Evolutionary conservation across 2,113 vertebrate genomes (phyloP), one percentile per base, ranked within the genome.

Genomic region (Catharus bicknelli): DNA sequence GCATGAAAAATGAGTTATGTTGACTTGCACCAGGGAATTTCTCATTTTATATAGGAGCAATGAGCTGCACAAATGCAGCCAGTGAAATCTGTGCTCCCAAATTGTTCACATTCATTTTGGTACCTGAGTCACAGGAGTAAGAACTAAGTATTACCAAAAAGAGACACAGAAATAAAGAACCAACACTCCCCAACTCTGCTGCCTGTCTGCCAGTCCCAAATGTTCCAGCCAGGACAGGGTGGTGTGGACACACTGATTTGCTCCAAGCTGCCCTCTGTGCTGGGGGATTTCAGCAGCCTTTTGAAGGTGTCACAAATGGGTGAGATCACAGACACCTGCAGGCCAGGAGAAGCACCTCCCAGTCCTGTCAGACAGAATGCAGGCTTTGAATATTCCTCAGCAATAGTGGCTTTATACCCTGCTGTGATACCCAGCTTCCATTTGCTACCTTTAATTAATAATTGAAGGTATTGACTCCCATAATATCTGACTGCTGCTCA

Each of bases 371-470:
- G 75, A 53, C 47, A 36, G 45, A 91, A 74, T 21, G 68, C 47
- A 64, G 42, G 34, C 70, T 88, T 83, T 78, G 93, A 94, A 91
- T 86, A 87, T 30, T 51, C 85, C 77, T 92, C 55, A 94, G 61
- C 51, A 57, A 82, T n/a, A 43, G 59, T 32, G 70, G 40, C 48
- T 85, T 23, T 47, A 23, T 81, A 88, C 84, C 81, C 90, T 55
- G 54, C 43, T 91, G 34, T 64, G 92, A 95, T 95, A 96, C 57
- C 68, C 86, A 88, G 63, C 78, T 89, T 91, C 83, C 70, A 43
- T 82, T 95, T 94, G 74, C 61, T n/a, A 19, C 34, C 64, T 82
- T 94, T 86, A 93, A 96, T 97, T 94, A 97, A 97, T 97, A 97
- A 98, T 97, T 97, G 75, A 97, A 93, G 74, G 85, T 53, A 11